Evolutionary conservation across 2,113 vertebrate species (phyloP), one percentile per base, ranked within the genome.

Genomic region (Blennius ocellaris): DNA sequence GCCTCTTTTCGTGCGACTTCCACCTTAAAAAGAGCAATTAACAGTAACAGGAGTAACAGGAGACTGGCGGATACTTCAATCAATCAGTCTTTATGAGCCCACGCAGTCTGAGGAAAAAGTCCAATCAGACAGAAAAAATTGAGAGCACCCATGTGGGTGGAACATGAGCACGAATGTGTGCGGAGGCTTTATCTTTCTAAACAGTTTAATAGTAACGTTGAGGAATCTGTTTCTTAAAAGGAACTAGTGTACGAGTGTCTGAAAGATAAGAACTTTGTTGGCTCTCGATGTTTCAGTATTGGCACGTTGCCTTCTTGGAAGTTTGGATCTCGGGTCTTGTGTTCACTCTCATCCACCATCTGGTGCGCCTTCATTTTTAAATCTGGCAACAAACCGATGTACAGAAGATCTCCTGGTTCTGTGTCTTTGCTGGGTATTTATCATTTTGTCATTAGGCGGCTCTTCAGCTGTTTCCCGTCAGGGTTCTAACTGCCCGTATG

Each of bases 341-440:
- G 47, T 52, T 66, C 47, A 16, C 57, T 56, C 16, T 43, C 52
- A 2, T 17, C 53, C 43, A 15, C 36, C 54, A 67, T 67, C 55
- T 75, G 48, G 60, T 48, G 49, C 36, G 54, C 15, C 36, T 41
- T 67, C 39, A 67, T 54, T 30, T 60, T 53, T 53, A 15, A 11
- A 56, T 49, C 2, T 69, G 65, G 40, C 63, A 69, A 14, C 58
- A 58, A 57, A 45, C 17, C 40, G 39, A 51, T 7, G 11, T 54
- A 55, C 45, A 61, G 2, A 15, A 21, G 37, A 40, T 49, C n/a
- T 16, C 14, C 61, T 14, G 49, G 44, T 17, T 53, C 64, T 58
- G 52, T 44, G 67, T 58, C 57, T n/a, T 73, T 52, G 62, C 39
- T 53, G 2, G 21, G 45, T 41, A 21, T 41, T 38, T 40, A 64